Conservation (phyloP, 1,140 invertebrate genomes). For the Bacillus rossius region DNA sequence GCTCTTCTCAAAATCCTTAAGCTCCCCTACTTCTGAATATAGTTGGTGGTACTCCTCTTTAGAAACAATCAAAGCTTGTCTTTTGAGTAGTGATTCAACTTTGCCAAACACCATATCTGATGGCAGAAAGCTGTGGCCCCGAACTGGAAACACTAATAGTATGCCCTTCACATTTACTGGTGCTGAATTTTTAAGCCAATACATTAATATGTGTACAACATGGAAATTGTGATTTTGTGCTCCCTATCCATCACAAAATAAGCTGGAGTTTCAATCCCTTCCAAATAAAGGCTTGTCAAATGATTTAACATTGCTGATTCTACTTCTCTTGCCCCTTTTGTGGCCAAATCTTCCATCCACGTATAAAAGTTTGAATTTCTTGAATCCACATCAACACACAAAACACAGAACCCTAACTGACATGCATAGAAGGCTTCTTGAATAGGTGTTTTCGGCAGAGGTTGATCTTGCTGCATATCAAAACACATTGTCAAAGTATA, state of each 20-base stretch:
- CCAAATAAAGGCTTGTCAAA: conserved; percentile 10
- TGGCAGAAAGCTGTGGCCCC: too few relatives aligned
- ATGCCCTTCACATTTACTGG: too few relatives aligned
- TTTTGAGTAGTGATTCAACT: too few relatives aligned
- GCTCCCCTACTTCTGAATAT: too few relatives aligned
- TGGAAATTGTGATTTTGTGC: too few relatives aligned
- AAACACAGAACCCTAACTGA: conserved; percentile 27
- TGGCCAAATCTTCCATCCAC: conserved; percentile 26
- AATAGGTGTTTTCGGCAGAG: conserved; percentile 22
- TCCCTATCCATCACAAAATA: conserved; percentile 28
- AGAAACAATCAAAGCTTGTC: too few relatives aligned
- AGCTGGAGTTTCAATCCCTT: conserved; percentile 12
- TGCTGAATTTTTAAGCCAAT: too few relatives aligned
- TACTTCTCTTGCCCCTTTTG: conserved; percentile 20
- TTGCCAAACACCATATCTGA: too few relatives aligned
- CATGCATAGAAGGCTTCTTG: conserved; percentile 24
- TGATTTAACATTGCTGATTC: conserved; percentile 24
- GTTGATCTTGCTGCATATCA: conserved; percentile 27
- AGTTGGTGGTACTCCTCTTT: too few relatives aligned
- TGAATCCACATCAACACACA: conserved; percentile 21
- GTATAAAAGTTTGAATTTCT: conserved; percentile 25
- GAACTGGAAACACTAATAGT: too few relatives aligned
- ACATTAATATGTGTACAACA: too few relatives aligned
- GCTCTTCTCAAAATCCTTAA: too few relatives aligned
- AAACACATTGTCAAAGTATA: conserved; percentile 23